phyloP scores from a whole-genome alignment of 2,888 invertebrate genomes.

The Gonocerus acuteangulatus region DNA sequence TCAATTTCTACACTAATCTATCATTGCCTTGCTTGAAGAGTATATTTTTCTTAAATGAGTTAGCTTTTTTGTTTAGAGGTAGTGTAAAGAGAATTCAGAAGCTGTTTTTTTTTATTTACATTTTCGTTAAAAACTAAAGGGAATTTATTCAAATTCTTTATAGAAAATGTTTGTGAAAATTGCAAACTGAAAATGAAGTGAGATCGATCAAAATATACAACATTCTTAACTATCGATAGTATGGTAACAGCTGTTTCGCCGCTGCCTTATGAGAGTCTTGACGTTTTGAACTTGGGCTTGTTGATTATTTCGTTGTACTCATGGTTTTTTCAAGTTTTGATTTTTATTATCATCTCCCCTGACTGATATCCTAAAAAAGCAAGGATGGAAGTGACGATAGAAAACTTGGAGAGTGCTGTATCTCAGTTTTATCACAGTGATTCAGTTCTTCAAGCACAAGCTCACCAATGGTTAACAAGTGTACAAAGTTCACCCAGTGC shows the following conservation, averaged over 20 bases:
- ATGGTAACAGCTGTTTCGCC: slow-evolving; percentile 10
- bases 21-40: no score
- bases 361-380: not conserved
- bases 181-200: no score
- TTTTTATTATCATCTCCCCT: not conserved
- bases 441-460: slow-evolving; percentile 61
- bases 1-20: no score
- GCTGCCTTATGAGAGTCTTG: not conserved
- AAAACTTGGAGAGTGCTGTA: slow-evolving; percentile 62
- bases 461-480: slow-evolving; percentile 77
- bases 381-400: slow-evolving; percentile 40
- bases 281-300: not conserved
- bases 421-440: slow-evolving; percentile 54
- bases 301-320: not conserved
- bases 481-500: slow-evolving; percentile 81
- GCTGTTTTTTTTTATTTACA: no score
- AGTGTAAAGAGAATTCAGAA: no score
- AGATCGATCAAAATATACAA: no score
- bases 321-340: not conserved
- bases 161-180: no score
- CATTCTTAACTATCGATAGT: not conserved
- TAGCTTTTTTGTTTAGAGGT: no score
- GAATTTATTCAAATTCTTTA: no score
- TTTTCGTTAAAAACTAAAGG: no score
- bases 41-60: no score